Evolutionary conservation across 1,140 invertebrate genomes (phyloP).

Genomic region (Ceratina calcarata): DNA sequence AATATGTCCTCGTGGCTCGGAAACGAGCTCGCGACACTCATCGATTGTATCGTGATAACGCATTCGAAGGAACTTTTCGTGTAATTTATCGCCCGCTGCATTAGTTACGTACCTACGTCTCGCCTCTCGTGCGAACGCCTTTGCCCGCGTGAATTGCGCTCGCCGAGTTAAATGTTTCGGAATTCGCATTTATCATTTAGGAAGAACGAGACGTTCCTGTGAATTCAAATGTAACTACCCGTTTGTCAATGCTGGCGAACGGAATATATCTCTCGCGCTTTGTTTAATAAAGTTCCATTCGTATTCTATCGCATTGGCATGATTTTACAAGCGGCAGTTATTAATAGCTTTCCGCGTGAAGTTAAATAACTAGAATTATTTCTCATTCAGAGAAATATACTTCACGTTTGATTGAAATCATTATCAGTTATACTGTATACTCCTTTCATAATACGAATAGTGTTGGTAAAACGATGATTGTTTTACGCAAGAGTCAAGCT

Average conservation of each 20-base stretch:
- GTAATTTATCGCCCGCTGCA: neutral
- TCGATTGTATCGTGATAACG: conserved; percentile 4
- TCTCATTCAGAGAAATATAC: too few species aligned
- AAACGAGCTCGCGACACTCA: neutral
- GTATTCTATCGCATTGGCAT: too few species aligned
- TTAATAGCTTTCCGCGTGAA: neutral
- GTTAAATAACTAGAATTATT: neutral
- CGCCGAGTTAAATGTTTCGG: conserved; percentile 36
- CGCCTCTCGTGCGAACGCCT: neutral
- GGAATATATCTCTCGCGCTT: neutral
- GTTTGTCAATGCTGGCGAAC: conserved; percentile 24
- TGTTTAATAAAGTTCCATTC: too few species aligned
- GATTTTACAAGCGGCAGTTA: neutral
- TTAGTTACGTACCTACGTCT: neutral
- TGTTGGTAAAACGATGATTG: too few species aligned
- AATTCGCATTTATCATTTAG: conserved; percentile 41
- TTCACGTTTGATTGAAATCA: too few species aligned
- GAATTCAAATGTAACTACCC: conserved; percentile 31
- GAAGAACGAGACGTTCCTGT: conserved; percentile 32
- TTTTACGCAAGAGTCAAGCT: too few species aligned
- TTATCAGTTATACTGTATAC: too few species aligned
- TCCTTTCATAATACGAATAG: too few species aligned
- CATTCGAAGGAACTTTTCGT: too few species aligned
- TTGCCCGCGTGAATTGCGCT: conserved; percentile 22
- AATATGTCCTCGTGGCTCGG: neutral